Evolutionary conservation across 2,888 invertebrate species (phyloP).

Genomic region (Phaedon cochleariae): DNA sequence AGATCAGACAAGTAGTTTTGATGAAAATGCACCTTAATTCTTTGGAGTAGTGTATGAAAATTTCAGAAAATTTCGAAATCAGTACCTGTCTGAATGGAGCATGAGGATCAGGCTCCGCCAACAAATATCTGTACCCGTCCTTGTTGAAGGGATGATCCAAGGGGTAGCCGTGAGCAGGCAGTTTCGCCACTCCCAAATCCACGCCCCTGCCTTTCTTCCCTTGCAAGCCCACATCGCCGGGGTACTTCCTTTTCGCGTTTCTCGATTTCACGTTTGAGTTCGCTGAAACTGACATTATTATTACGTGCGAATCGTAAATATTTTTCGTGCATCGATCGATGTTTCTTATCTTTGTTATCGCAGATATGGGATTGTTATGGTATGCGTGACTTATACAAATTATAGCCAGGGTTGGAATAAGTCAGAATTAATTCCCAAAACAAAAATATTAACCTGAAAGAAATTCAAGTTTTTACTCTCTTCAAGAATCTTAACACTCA

Average conservation of each 20-base stretch:
- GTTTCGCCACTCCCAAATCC: constrained; percentile 73
- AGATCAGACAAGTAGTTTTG: too few species aligned
- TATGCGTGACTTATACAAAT: too few species aligned
- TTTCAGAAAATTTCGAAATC: neutral
- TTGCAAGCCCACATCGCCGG: constrained; percentile 75
- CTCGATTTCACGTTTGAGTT: constrained; percentile 76
- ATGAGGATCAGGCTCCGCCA: constrained; percentile 97
- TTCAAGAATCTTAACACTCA: too few species aligned
- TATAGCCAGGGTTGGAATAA: too few species aligned
- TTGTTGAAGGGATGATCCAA: constrained; percentile 98
- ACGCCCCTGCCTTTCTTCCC: constrained; percentile 77
- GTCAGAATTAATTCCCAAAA: too few species aligned
- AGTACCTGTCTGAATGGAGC: constrained; percentile 88
- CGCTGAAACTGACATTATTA: constrained; percentile 67
- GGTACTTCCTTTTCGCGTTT: constrained; percentile 81
- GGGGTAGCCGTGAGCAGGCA: constrained; percentile 95
- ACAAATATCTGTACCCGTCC: constrained; percentile 95
- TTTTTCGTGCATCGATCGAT: too few species aligned
- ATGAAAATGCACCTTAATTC: too few species aligned
- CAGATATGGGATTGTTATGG: neutral
- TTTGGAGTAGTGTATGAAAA: too few species aligned
- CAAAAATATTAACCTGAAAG: too few species aligned
- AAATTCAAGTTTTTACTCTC: too few species aligned
- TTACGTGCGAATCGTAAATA: too few species aligned
- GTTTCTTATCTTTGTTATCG: too few species aligned